A percentile compares a stretch with the other conserved stretches of the same genome.
These are phyloP conservation scores for Trachymyrmex cornetzi DNA, from an alignment of 1,140 invertebrate genomes.

Conservation along the genomic window DNA sequence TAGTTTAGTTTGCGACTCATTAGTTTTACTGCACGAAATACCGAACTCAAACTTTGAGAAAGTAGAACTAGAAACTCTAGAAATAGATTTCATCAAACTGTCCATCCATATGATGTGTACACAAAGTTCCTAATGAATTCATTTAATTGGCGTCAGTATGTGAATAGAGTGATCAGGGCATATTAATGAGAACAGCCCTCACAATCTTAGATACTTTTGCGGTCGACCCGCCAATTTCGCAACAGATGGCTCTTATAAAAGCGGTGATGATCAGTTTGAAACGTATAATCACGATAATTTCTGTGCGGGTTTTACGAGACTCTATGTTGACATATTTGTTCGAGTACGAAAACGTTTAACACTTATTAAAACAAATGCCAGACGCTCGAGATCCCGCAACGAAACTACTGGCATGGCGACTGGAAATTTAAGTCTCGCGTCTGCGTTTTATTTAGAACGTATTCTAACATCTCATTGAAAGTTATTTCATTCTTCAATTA, in stretches of 20 bases:
- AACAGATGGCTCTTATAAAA: not conserved
- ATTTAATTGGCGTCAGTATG: constrained; percentile 8
- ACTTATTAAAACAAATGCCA: constrained; percentile 22
- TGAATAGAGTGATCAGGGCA: constrained; percentile 29
- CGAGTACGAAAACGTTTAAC: constrained; percentile 15
- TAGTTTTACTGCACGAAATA: not conserved
- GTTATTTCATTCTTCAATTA: not conserved
- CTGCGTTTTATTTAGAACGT: not conserved
- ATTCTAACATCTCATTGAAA: not conserved
- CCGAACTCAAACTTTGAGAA: not conserved
- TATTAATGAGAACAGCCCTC: constrained; percentile 18
- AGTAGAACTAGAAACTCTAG: not conserved
- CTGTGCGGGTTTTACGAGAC: not conserved
- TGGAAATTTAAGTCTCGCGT: constrained; percentile 8
- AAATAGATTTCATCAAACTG: constrained; percentile 1
- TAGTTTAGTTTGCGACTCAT: not conserved
- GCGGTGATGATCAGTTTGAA: constrained; percentile 13
- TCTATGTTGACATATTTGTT: constrained; percentile 28
- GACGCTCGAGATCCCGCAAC: not conserved
- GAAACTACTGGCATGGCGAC: not conserved
- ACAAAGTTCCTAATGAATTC: constrained; percentile 29
- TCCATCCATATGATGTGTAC: not conserved
- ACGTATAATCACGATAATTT: constrained; percentile 3
- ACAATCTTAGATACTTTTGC: not conserved
- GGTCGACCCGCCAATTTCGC: not conserved